Evolutionary conservation across 2,797 vertebrate genomes (phyloP), one percentile per base, ranked within the genome.

Genomic region (Sorex maritimensis): DNA sequence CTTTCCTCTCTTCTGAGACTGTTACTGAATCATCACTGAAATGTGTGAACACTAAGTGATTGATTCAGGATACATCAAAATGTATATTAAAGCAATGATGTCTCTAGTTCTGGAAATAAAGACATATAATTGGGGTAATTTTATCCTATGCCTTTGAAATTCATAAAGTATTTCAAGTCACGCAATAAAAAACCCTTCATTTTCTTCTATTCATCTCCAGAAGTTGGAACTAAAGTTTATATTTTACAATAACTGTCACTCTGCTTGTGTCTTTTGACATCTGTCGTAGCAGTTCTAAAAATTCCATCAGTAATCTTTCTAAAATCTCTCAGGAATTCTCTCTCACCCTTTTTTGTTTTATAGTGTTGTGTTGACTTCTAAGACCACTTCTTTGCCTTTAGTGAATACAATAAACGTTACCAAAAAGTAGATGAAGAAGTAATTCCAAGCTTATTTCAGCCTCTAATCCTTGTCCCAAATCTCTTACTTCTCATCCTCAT

Each of bases 391-490:
- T 86, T 44, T 73, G 1, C 49, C n/a, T 84, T 93, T 73, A 67
- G 21, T 87, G 23, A 46, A 89, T 9, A 83, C 69, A 93, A 86
- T 74, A 34, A 10, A 4, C 34, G 44, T 86, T 90, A 78, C 75
- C 24, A 5, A 95, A 80, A 93, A 90, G 88, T 26, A 92, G 88
- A 88, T 80, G 79, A 80, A 80, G 88, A 87, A 87, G 14, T 14
- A 30, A 52, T 85, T 87, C 46, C 68, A n/a, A 44, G 24, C 75
- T 26, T 58, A 85, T 24, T 46, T 80, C 26, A 10, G 46, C 72
- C 14, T 41, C 30, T 41, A 12, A 44, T 69, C 17, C 21, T 52
- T 14, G 13, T 61, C 19, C 58, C 58, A 15, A 80, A 26, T 44
- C 38, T 44, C 6, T 74, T 10, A 26, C 21, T 58, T 26, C 38